These are phyloP conservation scores for Xestia rhomboidea DNA, from an alignment of 2,888 invertebrate species.

Conservation along the genomic window DNA sequence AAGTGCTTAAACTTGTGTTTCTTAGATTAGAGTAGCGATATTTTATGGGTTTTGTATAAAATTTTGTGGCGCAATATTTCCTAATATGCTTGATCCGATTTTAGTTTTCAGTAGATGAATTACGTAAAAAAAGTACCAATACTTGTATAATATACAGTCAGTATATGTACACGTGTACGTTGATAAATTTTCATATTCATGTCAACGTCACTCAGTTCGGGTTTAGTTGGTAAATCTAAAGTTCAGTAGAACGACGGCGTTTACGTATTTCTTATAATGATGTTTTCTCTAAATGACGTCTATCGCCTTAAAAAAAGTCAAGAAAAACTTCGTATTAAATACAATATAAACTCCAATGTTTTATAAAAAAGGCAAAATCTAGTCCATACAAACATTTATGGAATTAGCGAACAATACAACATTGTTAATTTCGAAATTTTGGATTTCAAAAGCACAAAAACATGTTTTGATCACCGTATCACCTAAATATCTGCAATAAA, in stretches of 20 bases:
- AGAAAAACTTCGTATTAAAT: slow-evolving; percentile 46
- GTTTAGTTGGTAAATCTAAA: not conserved
- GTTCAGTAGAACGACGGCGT: not conserved
- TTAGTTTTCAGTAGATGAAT: not conserved
- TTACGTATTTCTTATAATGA: not conserved
- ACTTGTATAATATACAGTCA: no score
- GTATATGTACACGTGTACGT: no score
- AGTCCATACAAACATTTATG: slow-evolving; percentile 43
- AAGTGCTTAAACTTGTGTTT: slow-evolving; percentile 44
- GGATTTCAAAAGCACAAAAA: slow-evolving; percentile 53
- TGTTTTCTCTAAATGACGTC: not conserved
- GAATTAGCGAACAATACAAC: slow-evolving; percentile 52
- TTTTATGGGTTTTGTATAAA: slow-evolving; percentile 1
- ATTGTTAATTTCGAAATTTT: slow-evolving; percentile 53
- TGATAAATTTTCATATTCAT: no score
- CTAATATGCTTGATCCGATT: not conserved
- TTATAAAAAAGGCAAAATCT: slow-evolving; percentile 36
- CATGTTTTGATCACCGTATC: slow-evolving; percentile 61
- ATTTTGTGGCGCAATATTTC: slow-evolving; percentile 24
- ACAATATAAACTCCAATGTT: slow-evolving; percentile 23
- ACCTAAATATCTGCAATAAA: slow-evolving; percentile 64
- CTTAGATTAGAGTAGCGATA: slow-evolving; percentile 47
- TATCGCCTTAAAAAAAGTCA: slow-evolving; percentile 7
- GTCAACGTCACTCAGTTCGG: no score
- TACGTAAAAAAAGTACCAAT: no score